Base-by-base conservation (phyloP, 2,888 invertebrate genomes). In the Leptinotarsa juncta region DNA sequence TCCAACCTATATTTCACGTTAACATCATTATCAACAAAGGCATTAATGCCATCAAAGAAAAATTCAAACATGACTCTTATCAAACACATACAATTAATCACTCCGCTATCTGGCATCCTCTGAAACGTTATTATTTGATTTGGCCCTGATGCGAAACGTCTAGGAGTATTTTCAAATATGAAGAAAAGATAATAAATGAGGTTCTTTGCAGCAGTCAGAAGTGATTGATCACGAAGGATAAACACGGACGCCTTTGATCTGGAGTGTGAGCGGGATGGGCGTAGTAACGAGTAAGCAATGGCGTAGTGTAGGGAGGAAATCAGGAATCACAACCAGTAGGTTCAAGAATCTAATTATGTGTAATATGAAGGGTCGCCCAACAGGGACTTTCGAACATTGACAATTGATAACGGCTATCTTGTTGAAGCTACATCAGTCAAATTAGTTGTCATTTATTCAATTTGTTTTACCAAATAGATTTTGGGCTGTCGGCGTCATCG, bases 151-250 rank as follows among this genome's bases (percentile, higher is more conserved):
- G 83, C 81, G 81, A 81, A 83, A 82, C 81, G 82, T 82, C 81
- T 80, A 81, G 83, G 82, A 83, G 82, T 83, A 83, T 84, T 84
- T 85, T 84, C 84, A 81, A 84, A 84, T 84, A 85, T 83, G 84
- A 83, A 82, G 81, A 80, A 78, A 78, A 82, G 83, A 84, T 88
- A 88, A 88, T 88, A 88, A 88, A 88, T 88, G 88, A 86, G 87
- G 85, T 87, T 85, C 87, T 88, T 87, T 88, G 87, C 83, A 86
- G 83, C 87, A 87, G 87, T 88, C 88, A 87, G 85, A 86, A 88
- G 87, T 88, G 88, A 88, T 88, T 88, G 88, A 88, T 88, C 86
- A 85, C 86, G 82, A 83, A 83, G 85, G 86, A 86, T 87, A 87
- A 77, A 77, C 77, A 77, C 86, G 86, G 86, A 88, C 85, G 86